phyloP scores from a whole-genome alignment of 2,113 vertebrate genomes.

The Odocoileus hemionus region DNA sequence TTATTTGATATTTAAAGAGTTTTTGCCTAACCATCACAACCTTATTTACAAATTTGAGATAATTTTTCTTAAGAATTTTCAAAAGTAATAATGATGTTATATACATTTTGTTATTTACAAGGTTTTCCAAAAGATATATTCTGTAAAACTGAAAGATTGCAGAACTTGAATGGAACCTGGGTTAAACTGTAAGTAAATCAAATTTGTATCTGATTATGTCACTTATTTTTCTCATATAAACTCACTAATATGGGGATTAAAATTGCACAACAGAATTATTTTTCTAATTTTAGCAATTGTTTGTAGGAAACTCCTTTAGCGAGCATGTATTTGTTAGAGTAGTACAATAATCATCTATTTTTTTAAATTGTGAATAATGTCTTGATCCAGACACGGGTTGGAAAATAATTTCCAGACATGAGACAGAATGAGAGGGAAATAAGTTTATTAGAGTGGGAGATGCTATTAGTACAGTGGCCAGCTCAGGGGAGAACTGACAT shows the following conservation, averaged over 20 bases:
- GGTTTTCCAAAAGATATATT: not conserved
- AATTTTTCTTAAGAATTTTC: not conserved
- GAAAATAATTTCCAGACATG: not conserved
- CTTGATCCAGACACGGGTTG: accelerated
- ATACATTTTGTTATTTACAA: not conserved
- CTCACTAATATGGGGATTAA: not conserved
- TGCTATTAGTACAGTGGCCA: not conserved
- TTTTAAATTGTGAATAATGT: not conserved
- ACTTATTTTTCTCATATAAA: not conserved
- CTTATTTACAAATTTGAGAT: not conserved
- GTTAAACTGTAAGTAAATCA: not conserved
- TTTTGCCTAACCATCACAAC: not conserved
- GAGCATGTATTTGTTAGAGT: not conserved
- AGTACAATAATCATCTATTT: not conserved
- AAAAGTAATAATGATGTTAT: not conserved
- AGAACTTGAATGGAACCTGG: not conserved
- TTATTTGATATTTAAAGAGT: not conserved
- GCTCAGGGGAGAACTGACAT: accelerated
- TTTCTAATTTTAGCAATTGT: not conserved
- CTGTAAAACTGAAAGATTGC: not conserved
- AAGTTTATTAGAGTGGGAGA: not conserved
- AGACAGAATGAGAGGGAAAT: not conserved
- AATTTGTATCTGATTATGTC: not conserved
- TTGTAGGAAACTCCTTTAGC: not conserved
- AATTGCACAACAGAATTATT: not conserved